Percentiles rank a stretch among this genome's conserved stretches.
Conservation (phyloP, 2,888 invertebrate species). For the Xestoiulus laeticollis region DNA sequence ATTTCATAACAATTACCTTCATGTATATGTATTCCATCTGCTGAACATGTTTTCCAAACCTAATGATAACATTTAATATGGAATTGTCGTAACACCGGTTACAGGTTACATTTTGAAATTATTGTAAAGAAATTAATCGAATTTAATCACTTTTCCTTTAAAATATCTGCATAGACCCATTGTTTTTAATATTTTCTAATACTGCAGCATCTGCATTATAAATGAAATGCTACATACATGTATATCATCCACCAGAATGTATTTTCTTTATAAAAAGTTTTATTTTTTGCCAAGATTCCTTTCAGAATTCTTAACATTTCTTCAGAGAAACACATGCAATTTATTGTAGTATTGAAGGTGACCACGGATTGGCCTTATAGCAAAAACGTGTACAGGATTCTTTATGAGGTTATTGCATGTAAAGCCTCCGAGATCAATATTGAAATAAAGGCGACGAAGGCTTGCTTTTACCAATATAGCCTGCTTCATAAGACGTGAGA, state of each 20-base stretch:
- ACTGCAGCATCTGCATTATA: no score
- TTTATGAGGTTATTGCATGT: background rate
- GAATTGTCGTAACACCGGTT: no score
- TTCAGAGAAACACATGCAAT: background rate
- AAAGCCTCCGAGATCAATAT: background rate
- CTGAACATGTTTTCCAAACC: no score
- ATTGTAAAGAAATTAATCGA: no score
- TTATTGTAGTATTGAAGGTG: conserved; percentile 4
- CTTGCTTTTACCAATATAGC: background rate
- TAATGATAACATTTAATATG: no score
- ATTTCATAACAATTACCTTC: no score
- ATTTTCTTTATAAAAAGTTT: background rate
- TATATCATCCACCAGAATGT: background rate
- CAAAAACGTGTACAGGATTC: conserved; percentile 13
- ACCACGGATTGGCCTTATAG: background rate
- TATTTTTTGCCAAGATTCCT: background rate
- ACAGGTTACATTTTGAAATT: no score
- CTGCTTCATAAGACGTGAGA: background rate
- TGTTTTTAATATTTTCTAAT: no score
- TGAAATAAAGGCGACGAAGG: conserved; percentile 10
- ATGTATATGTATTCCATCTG: no score
- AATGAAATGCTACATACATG: no score
- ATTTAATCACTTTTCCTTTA: no score
- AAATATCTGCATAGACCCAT: no score
- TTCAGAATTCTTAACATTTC: background rate